These are phyloP conservation scores for Diplogasteroides magnus DNA, from an alignment of 1,140 invertebrate genomes.

Conservation along the genomic window DNA sequence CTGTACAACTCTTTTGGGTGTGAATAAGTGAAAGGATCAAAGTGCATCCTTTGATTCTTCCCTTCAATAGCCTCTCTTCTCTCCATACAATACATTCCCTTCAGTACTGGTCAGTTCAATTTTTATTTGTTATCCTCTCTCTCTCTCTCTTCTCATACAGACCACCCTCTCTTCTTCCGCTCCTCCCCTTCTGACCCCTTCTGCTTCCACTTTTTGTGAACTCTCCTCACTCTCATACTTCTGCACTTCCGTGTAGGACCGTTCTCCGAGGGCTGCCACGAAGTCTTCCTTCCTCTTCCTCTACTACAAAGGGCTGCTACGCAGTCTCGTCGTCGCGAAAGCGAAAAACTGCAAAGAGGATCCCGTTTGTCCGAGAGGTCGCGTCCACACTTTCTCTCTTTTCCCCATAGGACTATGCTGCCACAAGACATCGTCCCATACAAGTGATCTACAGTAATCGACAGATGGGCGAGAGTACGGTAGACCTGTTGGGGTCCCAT, in stretches of 20 bases:
- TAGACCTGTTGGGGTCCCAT: too few species aligned
- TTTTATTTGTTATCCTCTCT: conserved; percentile 1
- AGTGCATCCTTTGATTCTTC: too few species aligned
- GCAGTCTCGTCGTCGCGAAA: too few species aligned
- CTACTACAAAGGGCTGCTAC: conserved; percentile 1
- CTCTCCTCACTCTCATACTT: not conserved
- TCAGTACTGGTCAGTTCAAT: not conserved
- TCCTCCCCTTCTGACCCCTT: conserved; percentile 9
- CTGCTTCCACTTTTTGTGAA: not conserved
- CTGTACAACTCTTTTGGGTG: too few species aligned
- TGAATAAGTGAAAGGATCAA: too few species aligned
- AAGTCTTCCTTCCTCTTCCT: conserved; percentile 12
- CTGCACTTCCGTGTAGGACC: not conserved
- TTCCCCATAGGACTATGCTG: conserved; percentile 6
- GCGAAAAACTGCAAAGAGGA: too few species aligned
- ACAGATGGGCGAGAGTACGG: too few species aligned
- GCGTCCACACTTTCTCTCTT: conserved; percentile 4
- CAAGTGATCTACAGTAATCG: too few species aligned
- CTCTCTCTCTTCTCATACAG: not conserved
- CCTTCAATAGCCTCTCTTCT: not conserved
- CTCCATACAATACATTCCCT: not conserved
- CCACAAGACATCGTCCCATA: conserved; percentile 3
- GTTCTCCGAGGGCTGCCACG: conserved; percentile 15
- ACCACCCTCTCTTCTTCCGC: not conserved
- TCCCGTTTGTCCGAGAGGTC: too few species aligned